Evolutionary conservation across 2,888 invertebrate species (phyloP).

Genomic region (Ormyrus nitidulus): DNA sequence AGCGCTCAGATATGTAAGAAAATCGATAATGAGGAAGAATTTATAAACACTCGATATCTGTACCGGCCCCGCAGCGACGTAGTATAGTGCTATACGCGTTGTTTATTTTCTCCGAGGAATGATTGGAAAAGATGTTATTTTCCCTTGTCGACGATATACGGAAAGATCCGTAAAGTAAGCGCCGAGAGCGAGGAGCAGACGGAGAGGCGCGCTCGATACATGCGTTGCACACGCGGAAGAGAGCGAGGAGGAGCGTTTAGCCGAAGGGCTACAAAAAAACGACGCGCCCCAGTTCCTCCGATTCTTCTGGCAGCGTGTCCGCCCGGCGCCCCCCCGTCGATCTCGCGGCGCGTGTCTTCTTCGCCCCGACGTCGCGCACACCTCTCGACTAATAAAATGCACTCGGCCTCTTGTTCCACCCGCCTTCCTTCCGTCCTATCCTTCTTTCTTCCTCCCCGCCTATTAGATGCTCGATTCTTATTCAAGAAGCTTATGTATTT

Average conservation of each 20-base stretch:
- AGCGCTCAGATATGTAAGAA: too few species aligned
- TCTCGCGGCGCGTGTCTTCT: too few species aligned
- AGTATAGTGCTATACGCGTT: too few species aligned
- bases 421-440: too few species aligned
- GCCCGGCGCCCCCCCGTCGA: neutral
- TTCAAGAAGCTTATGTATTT: neutral
- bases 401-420: too few species aligned
- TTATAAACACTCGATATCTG: too few species aligned
- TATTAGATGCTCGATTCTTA: neutral
- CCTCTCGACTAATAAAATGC: conserved; percentile 23
- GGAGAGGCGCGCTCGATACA: neutral
- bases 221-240: too few species aligned
- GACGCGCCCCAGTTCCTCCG: conserved; percentile 39
- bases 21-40: too few species aligned
- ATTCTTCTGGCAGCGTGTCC: conserved; percentile 3
- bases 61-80: too few species aligned
- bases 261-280: conserved; percentile 25
- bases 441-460: too few species aligned
- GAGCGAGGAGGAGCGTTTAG: neutral
- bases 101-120: too few species aligned
- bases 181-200: neutral
- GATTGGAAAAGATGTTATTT: neutral
- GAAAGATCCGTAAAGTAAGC: neutral
- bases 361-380: neutral
- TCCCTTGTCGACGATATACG: conserved; percentile 6